Conservation (phyloP, 2,113 vertebrate genomes). For the Promerops cafer region DNA sequence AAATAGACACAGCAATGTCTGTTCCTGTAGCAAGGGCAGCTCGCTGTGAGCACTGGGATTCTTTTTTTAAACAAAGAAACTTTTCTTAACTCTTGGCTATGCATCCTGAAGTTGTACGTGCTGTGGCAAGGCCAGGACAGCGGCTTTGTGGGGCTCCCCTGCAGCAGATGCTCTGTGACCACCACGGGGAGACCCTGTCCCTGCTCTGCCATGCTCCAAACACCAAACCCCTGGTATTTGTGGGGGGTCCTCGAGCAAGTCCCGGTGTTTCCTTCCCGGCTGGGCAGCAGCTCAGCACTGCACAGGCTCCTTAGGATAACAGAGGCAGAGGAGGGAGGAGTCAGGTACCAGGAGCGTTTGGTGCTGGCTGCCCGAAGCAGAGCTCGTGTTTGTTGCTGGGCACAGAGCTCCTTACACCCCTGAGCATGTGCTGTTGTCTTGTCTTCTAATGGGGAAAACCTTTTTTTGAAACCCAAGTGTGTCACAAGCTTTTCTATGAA, state of each 20-base stretch:
- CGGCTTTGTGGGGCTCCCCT: background rate
- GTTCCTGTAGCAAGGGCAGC: background rate
- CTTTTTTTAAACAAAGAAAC: background rate
- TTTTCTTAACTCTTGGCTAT: background rate
- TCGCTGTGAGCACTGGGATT: background rate
- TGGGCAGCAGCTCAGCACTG: background rate
- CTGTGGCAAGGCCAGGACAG: background rate
- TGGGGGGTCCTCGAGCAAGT: background rate
- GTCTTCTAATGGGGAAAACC: background rate
- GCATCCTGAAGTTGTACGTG: background rate
- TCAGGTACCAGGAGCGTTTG: background rate
- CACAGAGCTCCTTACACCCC: background rate
- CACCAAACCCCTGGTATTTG: background rate
- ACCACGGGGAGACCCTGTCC: background rate
- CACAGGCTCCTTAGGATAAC: background rate
- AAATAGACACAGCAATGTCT: background rate
- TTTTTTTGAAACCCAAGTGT: background rate
- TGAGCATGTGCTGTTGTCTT: background rate
- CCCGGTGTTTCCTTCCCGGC: background rate
- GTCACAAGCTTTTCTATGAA: conserved; percentile 54
- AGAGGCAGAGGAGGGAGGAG: background rate
- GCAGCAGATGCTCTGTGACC: background rate
- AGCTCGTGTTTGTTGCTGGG: background rate
- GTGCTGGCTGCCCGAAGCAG: background rate
- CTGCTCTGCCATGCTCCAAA: background rate